Conservation (phyloP, 2,113 vertebrate genomes). For the Leptobrachium leishanense region DNA sequence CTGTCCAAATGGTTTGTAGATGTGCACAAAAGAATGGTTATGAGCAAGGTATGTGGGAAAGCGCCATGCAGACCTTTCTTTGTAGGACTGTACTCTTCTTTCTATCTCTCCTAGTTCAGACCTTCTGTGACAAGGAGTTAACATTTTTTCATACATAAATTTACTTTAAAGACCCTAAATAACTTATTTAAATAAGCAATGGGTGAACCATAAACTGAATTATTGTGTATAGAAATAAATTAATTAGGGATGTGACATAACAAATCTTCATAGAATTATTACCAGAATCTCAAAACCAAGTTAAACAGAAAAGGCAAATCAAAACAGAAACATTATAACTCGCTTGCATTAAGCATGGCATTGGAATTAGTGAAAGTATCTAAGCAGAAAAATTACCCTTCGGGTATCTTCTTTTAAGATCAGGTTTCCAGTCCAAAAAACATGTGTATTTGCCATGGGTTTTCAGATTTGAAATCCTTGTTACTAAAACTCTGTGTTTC, state of each 20-base stretch:
- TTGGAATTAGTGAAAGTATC: neutral
- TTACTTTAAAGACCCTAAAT: no score
- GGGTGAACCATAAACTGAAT: neutral
- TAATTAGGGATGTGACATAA: neutral
- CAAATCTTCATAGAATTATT: neutral
- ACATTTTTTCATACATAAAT: neutral
- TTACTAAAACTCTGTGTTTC: constrained; percentile 22
- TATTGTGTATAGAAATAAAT: neutral
- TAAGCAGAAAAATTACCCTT: constrained; percentile 1
- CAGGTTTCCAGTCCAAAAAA: constrained; percentile 11
- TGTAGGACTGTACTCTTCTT: no score
- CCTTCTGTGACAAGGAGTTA: no score
- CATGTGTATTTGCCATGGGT: constrained; percentile 8
- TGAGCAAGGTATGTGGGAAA: no score
- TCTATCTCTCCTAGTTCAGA: no score
- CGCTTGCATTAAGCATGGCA: neutral
- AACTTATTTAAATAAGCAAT: neutral
- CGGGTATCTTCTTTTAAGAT: neutral
- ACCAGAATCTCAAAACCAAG: neutral
- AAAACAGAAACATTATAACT: neutral
- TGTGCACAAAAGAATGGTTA: no score
- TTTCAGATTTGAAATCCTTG: neutral
- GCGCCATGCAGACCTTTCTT: no score
- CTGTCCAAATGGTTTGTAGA: no score
- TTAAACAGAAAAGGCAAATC: neutral